Percentiles rank a stretch among this genome's conserved stretches.
phyloP scores from a whole-genome alignment of 2,797 vertebrate species.

The Argya squamiceps region DNA sequence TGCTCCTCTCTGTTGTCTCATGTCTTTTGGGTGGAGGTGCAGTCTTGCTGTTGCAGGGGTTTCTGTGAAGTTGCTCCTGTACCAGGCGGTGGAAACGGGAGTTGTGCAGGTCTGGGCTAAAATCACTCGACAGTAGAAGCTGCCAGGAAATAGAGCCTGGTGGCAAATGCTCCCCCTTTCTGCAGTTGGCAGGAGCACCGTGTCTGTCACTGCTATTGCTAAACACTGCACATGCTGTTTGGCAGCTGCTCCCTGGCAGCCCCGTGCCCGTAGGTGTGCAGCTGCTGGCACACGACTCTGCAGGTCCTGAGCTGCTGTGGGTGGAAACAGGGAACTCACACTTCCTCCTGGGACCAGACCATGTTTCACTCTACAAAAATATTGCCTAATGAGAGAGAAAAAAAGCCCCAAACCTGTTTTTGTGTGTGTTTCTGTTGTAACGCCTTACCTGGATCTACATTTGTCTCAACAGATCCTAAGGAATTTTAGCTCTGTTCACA shows the following conservation, averaged over 20 bases:
- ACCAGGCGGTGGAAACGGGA: neutral
- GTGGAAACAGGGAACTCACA: neutral
- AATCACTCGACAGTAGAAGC: neutral
- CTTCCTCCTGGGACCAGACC: neutral
- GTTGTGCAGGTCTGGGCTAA: neutral
- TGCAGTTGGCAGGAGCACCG: neutral
- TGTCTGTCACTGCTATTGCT: neutral
- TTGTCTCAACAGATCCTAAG: constrained; percentile 65
- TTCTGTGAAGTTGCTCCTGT: neutral
- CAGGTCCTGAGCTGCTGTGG: neutral
- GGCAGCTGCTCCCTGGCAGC: neutral
- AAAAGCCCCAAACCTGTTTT: neutral
- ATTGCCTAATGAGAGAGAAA: neutral
- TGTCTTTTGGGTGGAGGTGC: rapidly evolving
- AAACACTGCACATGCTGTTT: neutral
- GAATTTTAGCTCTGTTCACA: constrained; percentile 55
- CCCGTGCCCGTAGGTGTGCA: neutral
- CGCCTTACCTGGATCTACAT: neutral
- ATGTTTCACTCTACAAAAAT: neutral
- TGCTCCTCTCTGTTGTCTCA: neutral
- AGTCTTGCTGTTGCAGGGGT: neutral
- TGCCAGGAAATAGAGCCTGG: neutral
- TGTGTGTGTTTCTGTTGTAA: neutral
- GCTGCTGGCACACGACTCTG: neutral
- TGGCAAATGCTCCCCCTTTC: neutral